phyloP scores from a whole-genome alignment of 2,888 invertebrate species.

The Latrodectus hesperus region DNA sequence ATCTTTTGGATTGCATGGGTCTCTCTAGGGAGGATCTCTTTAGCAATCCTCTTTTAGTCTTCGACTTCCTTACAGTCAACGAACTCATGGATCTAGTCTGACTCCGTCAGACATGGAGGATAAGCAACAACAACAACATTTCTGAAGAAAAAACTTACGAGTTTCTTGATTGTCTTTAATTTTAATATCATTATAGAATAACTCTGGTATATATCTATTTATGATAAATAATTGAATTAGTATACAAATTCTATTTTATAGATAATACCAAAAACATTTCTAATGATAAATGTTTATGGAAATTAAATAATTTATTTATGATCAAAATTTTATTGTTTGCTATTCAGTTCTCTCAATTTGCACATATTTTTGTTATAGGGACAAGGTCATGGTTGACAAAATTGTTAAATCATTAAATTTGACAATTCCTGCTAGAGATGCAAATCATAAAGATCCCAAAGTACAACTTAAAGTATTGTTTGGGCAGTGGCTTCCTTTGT shows the following conservation, averaged over 20 bases:
- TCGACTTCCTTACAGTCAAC: too few species aligned
- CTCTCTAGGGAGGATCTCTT: too few species aligned
- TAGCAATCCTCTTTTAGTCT: too few species aligned
- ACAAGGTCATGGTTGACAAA: slow-evolving; percentile 76
- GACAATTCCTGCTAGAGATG: slow-evolving; percentile 84
- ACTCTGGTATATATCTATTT: too few species aligned
- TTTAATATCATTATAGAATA: too few species aligned
- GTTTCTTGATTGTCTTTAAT: too few species aligned
- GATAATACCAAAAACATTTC: not conserved
- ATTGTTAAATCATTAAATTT: slow-evolving; percentile 80
- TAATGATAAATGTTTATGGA: not conserved
- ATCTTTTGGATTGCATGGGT: too few species aligned
- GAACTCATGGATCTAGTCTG: too few species aligned
- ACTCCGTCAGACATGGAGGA: too few species aligned
- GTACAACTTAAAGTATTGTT: slow-evolving; percentile 87
- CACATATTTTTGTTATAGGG: slow-evolving; percentile 72
- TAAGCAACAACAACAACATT: too few species aligned
- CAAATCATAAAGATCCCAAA: slow-evolving; percentile 85
- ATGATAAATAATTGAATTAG: too few species aligned
- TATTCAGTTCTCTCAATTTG: not conserved
- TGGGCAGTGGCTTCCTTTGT: slow-evolving; percentile 92
- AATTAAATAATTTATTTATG: not conserved
- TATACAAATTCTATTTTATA: not conserved
- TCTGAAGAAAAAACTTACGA: too few species aligned
- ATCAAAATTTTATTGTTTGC: not conserved